phyloP scores from a whole-genome alignment of 2,888 invertebrate genomes.

The Cosmia pyralina region DNA sequence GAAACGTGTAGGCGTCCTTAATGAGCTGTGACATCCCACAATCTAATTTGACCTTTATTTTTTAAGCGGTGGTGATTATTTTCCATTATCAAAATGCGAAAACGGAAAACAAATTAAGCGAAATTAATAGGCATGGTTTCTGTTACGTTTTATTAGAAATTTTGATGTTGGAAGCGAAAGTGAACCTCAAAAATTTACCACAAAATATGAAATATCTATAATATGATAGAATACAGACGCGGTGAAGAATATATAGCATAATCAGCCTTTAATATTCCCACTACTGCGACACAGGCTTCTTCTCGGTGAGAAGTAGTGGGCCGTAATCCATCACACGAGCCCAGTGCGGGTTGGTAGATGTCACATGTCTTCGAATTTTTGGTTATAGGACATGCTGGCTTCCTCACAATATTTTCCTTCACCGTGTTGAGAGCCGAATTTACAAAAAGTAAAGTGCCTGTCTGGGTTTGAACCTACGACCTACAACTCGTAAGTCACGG shows the following conservation, averaged over 20 bases:
- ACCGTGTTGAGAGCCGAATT: no score
- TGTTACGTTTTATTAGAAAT: neutral
- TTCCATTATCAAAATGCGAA: constrained; percentile 40
- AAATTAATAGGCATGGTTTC: constrained; percentile 3
- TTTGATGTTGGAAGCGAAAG: neutral
- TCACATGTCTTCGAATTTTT: no score
- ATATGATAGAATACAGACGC: neutral
- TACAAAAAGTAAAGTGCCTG: no score
- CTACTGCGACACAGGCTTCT: no score
- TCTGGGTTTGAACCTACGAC: no score
- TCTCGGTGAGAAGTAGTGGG: no score
- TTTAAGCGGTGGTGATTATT: constrained; percentile 56
- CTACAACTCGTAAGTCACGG: no score
- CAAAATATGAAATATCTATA: neutral
- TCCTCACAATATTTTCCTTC: no score
- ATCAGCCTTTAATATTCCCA: no score
- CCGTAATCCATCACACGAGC: no score
- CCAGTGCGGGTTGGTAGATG: no score
- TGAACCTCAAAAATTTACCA: neutral
- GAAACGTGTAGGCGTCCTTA: constrained; percentile 74
- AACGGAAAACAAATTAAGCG: constrained; percentile 2
- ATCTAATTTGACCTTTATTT: constrained; percentile 73
- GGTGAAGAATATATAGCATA: neutral
- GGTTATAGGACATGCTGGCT: no score
- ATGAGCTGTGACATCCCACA: constrained; percentile 70